Base-by-base conservation (phyloP, 1,140 invertebrate species). In the Diabrotica virgifera region DNA sequence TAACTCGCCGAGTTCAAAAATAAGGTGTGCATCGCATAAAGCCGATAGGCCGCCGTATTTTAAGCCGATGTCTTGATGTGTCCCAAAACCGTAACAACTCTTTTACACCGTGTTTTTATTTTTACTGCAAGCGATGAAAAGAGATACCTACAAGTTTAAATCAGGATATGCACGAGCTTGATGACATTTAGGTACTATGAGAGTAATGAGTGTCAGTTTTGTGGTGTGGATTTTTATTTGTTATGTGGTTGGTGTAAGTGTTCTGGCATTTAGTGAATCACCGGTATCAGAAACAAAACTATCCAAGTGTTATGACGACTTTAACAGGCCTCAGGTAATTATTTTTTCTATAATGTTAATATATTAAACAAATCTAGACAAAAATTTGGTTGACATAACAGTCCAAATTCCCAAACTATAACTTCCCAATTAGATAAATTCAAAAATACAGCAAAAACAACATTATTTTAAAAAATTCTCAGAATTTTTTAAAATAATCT, bases 261-360 rank as follows among this genome's bases (percentile, higher is more conserved):
- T 14, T 52, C 12, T 35, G 40, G 65, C 52, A n/a, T 40, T 63
- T 14, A 52, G 51, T 13, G 58, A 73, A 54, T 68, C 72, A 13
- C 72, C 72, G 10, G 64, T 36, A 12, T 62, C 71, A 14, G 70
- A 70, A 10, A 50, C 13, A 36, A 70, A 68, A 51, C 64, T 68
- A 13, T 71, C 67, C 10, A 63, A 62, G 57, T 73, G 72, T 64
- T 73, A 73, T 62, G 70, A 72, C 62, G 64, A 70, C 52, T 72
- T 73, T 58, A 65, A 60, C 8, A 63, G 70, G 63, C 66, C 72
- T 37, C 72, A 68, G 70, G 72, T 73, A 66, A 63, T 37, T 56
- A 57, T 0, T 3, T 46, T 46, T 24, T 24, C 24, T 24, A 24
- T 24, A 1, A 2, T 24, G 24, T 24, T 24, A 24, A 24, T 24